Evolutionary conservation across 2,888 invertebrate genomes (phyloP), one percentile per base, ranked within the genome.

Genomic region (Pseudeuparius sepicola): DNA sequence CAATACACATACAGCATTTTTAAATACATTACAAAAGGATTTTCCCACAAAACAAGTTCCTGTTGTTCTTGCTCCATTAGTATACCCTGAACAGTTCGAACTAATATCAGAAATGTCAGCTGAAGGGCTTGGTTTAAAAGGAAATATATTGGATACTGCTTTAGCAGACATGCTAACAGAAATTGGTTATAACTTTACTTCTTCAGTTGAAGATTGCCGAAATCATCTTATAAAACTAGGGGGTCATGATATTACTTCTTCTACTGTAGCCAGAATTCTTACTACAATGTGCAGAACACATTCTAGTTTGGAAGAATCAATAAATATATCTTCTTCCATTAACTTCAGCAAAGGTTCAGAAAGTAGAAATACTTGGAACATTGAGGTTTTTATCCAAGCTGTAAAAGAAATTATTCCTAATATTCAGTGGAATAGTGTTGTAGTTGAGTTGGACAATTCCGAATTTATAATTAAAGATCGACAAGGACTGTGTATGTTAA

Each of bases 381-480:
- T 89, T 7, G 94, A 96, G 55, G 76, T 90, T 34, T 93, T 96
- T 57, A 83, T 93, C 24, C 86, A 88, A 58, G 80, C 87, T n/a
- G 64, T 93, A 14, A 88, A 89, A 59, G 93, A 94, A 58, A 66
- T 88, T 44, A 83, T 84, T 45, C 79, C 88, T 2, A 83, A 77
- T 53, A 63, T 96, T 39, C 81, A 82, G 50, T 96, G 96, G 94
- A 84, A 83, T 55, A 93, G 92, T 54, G 89, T 97, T 1, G 81
- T 94, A 45, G 64, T 78, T 41, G 89, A 92, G 63, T 65, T 97
- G 23, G 97, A 98, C 59, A 87, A 94, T 60, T 72, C 80, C 2
- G 89, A 89, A 49, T 96, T 97, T 56, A 60, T 82, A 14, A 72
- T 93, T 5, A 86, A 88, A 51, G 92, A 92, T 60, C 74, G 92